A percentile compares a stretch with the other conserved stretches of the same genome.
Conservation (phyloP, 35 echinoderm and acorn worm genomes). For the Nesometra sesokonis region DNA sequence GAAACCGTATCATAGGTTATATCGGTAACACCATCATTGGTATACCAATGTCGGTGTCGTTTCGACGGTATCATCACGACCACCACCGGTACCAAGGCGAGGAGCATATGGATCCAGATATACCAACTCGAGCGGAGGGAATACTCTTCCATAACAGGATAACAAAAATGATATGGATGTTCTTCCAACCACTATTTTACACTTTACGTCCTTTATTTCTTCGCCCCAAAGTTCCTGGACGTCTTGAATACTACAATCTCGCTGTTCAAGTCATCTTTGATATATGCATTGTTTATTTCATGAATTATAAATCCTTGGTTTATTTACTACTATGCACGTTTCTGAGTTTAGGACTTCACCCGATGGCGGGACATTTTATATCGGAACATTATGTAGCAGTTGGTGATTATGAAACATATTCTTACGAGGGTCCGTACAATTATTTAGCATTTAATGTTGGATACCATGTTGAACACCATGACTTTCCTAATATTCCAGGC, state of each 20-base stretch:
- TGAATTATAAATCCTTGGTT: not conserved
- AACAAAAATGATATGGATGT: conserved; percentile 1
- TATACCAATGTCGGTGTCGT: conserved; percentile 5
- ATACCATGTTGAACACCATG: conserved; percentile 13
- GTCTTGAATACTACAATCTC: not conserved
- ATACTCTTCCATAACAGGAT: not conserved
- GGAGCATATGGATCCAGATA: not conserved
- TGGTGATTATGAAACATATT: conserved; percentile 4
- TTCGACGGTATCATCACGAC: not conserved
- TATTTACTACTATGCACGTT: not conserved
- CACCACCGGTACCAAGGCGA: conserved; percentile 9
- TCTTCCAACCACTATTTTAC: conserved; percentile 3
- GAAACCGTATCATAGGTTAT: not conserved
- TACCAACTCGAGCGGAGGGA: not conserved
- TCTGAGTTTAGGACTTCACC: not conserved
- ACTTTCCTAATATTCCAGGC: conserved; percentile 6
- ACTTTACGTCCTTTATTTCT: not conserved
- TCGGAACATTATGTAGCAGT: conserved; percentile 3
- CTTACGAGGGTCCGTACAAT: not conserved
- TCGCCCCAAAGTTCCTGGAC: not conserved
- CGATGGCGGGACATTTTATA: conserved; percentile 6
- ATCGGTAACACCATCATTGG: conserved; percentile 13
- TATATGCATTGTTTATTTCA: not conserved
- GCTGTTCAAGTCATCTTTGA: not conserved
- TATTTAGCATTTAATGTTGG: not conserved